Percentiles rank a stretch among this genome's conserved stretches.
Conservation (phyloP, 2,113 vertebrate species). For the Larimichthys crocea region DNA sequence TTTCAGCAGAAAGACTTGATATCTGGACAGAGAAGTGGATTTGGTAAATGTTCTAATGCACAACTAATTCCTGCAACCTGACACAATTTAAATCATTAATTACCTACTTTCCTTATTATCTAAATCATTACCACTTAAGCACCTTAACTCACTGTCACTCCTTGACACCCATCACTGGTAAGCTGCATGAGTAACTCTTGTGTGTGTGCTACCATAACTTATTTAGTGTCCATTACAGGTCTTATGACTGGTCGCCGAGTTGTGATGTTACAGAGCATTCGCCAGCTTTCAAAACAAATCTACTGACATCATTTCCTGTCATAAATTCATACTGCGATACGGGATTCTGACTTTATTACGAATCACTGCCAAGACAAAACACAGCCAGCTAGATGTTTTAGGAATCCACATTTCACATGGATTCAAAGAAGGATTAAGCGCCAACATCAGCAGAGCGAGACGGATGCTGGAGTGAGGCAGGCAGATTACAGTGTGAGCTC, state of each 20-base stretch:
- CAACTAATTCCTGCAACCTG: not conserved
- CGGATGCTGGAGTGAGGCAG: not conserved
- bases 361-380: not conserved
- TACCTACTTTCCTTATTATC: not conserved
- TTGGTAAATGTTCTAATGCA: not conserved
- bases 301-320: too few relatives aligned
- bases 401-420: not conserved
- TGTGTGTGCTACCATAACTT: constrained; percentile 35
- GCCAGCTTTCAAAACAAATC: not conserved
- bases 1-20: not conserved
- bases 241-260: not conserved
- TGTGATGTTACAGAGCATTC: not conserved
- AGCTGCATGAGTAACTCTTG: constrained; percentile 10
- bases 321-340: not conserved
- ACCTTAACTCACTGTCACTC: not conserved
- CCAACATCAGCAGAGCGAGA: not conserved
- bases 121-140: not conserved
- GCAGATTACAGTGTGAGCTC: not conserved
- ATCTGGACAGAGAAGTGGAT: not conserved
- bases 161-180: not conserved
- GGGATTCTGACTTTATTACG: not conserved
- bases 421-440: not conserved
- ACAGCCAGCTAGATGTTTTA: not conserved
- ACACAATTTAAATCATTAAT: not conserved
- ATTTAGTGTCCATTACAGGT: constrained; percentile 37